A percentile compares a stretch with the other conserved stretches of the same genome.
Conservation (phyloP, 2,797 vertebrate genomes). For the Hydrocynus forskahlii region DNA sequence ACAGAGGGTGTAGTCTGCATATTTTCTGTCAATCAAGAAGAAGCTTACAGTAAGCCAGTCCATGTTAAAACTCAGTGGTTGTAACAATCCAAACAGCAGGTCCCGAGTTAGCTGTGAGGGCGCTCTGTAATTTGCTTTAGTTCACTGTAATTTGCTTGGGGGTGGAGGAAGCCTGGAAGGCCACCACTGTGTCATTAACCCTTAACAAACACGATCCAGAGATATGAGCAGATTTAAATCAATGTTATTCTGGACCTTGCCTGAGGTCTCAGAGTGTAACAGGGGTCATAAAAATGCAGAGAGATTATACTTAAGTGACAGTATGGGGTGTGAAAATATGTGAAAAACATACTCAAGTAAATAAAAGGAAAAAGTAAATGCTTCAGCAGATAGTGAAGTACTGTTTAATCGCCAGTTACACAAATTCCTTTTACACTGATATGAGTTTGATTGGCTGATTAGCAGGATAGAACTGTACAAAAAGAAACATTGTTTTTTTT, state of each 20-base stretch:
- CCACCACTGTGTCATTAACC: constrained; percentile 24
- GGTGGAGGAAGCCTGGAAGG: background rate
- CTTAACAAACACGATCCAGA: constrained; percentile 14
- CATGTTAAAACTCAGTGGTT: background rate
- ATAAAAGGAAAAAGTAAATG: too few relatives aligned
- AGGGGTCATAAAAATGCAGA: too few relatives aligned
- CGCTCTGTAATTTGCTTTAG: constrained; percentile 19
- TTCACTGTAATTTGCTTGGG: background rate
- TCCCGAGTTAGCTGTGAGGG: background rate
- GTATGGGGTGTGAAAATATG: too few relatives aligned
- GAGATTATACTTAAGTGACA: too few relatives aligned
- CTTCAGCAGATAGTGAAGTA: too few relatives aligned
- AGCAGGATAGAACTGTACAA: too few relatives aligned
- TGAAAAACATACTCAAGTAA: too few relatives aligned
- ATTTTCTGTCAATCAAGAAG: constrained; percentile 79
- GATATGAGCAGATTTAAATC: background rate
- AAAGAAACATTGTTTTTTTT: too few relatives aligned
- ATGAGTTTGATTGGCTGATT: too few relatives aligned
- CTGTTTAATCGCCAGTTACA: too few relatives aligned
- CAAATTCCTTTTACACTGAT: too few relatives aligned
- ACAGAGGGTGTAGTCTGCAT: constrained; percentile 77
- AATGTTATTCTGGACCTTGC: background rate
- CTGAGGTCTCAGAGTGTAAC: background rate
- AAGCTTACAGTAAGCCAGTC: constrained; percentile 79
- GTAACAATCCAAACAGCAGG: background rate